Conservation (phyloP, 2,113 vertebrate species). For the Phrynosoma blainvillii region DNA sequence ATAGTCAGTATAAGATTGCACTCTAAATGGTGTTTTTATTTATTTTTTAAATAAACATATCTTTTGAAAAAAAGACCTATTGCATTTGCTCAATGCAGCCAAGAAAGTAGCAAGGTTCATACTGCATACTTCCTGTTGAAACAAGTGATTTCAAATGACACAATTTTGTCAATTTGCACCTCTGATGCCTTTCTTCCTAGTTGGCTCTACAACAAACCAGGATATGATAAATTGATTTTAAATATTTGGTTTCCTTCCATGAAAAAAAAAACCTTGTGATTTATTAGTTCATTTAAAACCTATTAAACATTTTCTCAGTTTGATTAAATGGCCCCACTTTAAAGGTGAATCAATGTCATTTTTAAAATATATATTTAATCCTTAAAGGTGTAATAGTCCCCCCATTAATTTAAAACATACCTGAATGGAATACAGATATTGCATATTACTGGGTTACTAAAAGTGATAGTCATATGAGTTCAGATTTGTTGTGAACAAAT, state of each 20-base stretch:
- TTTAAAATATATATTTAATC: constrained; percentile 66
- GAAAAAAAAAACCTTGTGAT: constrained; percentile 58
- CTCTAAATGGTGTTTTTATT: background rate
- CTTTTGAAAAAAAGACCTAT: background rate
- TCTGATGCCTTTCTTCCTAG: background rate
- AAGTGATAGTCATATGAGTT: background rate
- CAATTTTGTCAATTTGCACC: fast-evolving
- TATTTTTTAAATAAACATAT: background rate
- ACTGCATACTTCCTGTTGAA: constrained; percentile 19
- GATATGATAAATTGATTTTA: constrained; percentile 20
- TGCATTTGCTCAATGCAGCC: constrained; percentile 22
- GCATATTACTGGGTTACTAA: background rate
- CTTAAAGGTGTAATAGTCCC: constrained; percentile 61
- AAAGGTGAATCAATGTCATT: constrained; percentile 73
- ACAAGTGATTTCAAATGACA: background rate
- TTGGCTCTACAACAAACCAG: background rate
- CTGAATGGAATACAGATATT: background rate
- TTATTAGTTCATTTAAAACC: constrained; percentile 76
- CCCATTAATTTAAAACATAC: constrained; percentile 23
- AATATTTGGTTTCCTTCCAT: constrained; percentile 63
- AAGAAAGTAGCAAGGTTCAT: background rate
- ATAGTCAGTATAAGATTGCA: background rate
- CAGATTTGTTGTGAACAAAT: background rate
- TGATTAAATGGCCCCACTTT: constrained; percentile 74
- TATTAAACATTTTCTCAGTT: constrained; percentile 74